Conservation (phyloP, 2,797 vertebrate genomes). For the Thaleichthys pacificus region DNA sequence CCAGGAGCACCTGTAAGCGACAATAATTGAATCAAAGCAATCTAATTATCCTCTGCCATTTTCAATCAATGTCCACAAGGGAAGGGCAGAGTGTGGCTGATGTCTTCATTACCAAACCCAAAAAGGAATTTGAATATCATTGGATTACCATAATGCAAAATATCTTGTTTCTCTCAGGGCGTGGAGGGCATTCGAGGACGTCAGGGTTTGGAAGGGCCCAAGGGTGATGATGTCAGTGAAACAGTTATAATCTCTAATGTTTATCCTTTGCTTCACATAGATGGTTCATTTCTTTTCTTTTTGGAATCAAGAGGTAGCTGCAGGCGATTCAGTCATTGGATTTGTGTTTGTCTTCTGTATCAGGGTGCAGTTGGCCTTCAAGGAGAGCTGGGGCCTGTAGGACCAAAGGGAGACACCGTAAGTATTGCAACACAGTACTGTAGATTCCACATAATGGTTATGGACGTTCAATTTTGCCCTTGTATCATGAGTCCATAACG, state of each 20-base stretch:
- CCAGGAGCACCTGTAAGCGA: slow-evolving; percentile 75
- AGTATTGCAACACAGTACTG: slow-evolving; percentile 31
- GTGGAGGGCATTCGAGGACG: slow-evolving; percentile 77
- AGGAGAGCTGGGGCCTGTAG: slow-evolving; percentile 65
- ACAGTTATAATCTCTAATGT: not conserved
- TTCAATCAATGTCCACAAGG: slow-evolving; percentile 10
- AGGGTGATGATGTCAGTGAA: slow-evolving; percentile 74
- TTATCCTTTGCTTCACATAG: not conserved
- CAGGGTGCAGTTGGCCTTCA: slow-evolving; percentile 71
- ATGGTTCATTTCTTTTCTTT: not conserved
- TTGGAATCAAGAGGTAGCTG: not conserved
- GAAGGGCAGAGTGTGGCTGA: slow-evolving; percentile 1
- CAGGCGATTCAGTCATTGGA: not conserved
- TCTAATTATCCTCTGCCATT: slow-evolving; percentile 9
- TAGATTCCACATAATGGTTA: not conserved
- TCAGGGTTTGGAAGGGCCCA: slow-evolving; percentile 69
- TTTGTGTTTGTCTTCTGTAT: slow-evolving; percentile 4
- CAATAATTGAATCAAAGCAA: slow-evolving; percentile 1
- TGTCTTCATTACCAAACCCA: not conserved
- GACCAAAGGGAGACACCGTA: slow-evolving; percentile 74
- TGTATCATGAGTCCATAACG: slow-evolving; percentile 15
- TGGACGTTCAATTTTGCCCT: not conserved
- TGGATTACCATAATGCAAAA: not conserved
- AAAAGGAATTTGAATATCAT: not conserved
- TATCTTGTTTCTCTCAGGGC: slow-evolving; percentile 62